Evolutionary conservation across 2,888 invertebrate species (phyloP), one percentile per base, ranked within the genome.

Genomic region (Deilephila elpenor): DNA sequence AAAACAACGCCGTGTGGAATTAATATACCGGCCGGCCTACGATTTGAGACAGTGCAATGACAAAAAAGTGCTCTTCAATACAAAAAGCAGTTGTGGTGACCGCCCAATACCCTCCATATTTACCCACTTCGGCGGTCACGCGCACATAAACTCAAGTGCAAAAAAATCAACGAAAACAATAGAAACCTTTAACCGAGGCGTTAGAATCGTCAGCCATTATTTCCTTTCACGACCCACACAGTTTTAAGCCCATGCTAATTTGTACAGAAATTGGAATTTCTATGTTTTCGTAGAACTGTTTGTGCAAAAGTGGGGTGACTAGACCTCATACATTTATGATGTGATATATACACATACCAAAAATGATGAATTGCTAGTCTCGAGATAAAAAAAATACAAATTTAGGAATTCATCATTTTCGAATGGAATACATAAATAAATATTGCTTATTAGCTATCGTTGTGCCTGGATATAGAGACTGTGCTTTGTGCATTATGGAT

Each of bases 231-330:
- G 87, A 89, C 83, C 88, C 88, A 85, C 79, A 84, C 84, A 84
- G 83, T 82, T 84, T 85, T 84, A 85, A 92, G 93, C 85, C 87
- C 94, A 94, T 94, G 94, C 93, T 89, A 88, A 67, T 80, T 89
- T 90, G 88, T 93, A 94, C 94, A 94, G 89, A 90, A 88, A 91
- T 91, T 89, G 88, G 89, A 92, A 90, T 91, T 90, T 91, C 85
- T 82, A 85, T 82, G 79, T 80, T 80, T 76, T 79, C 81, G 78
- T 82, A 84, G 84, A 84, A 83, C 75, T 81, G 76, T 75, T 78
- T 88, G 88, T 89, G 89, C 88, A 86, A 80, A 79, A 83, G 72
- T 64, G 64, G 64, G 62, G 83, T 87, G 82, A 84, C 80, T 75
- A 78, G 79, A 79, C 78, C 17, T 82, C 79, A 78, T 70, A 74